Base-by-base conservation (phyloP, 2,113 vertebrate species). In the Melanostigma gelatinosum region DNA sequence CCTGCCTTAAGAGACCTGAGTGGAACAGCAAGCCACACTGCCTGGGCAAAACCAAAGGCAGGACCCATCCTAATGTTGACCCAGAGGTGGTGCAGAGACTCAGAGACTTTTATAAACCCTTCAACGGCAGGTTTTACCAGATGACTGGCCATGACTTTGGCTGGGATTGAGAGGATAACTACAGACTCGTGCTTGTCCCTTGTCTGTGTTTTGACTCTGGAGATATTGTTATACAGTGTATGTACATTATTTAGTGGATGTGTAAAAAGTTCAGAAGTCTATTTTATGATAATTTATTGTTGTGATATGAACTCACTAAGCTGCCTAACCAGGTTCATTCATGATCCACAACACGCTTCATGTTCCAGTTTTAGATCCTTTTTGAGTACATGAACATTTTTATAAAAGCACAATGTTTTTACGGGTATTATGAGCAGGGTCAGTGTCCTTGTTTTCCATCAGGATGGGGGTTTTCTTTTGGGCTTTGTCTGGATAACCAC, bases 251-350 rank as follows among this genome's bases (percentile, higher is more conserved):
- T 90, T 92, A 86, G 71, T 88, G 95, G 94, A 94, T 96, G 94
- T 97, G 96, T 97, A 97, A 96, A 97, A 96, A 97, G 93, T 96
- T 96, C 95, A 98, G 95, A 98, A 95, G 96, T 98, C 95, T 99
- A 98, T 99, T 99, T 99, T 99, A 98, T 98, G 95, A 97, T 99
- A 98, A 99, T 98, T 99, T 99, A 99, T 99, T 98, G 96, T 87
- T 96, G 94, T 96, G 95, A 96, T 96, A 96, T 97, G 96, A 96
- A 97, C 95, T 97, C 96, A 97, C 97, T 96, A 94, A 96, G 96
- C 94, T 97, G 96, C 96, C 96, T 97, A 94, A 95, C 94, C 91
- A 64, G 95, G 87, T 94, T 89, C 92, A 93, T 93, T 93, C 86
- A 93, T 84, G 79, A 93, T 94, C 91, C 94, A 93, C 22, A 42